Evolutionary conservation across 2,113 vertebrate genomes (phyloP), one percentile per base, ranked within the genome.

Genomic region (Aldabrachelys gigantea): DNA sequence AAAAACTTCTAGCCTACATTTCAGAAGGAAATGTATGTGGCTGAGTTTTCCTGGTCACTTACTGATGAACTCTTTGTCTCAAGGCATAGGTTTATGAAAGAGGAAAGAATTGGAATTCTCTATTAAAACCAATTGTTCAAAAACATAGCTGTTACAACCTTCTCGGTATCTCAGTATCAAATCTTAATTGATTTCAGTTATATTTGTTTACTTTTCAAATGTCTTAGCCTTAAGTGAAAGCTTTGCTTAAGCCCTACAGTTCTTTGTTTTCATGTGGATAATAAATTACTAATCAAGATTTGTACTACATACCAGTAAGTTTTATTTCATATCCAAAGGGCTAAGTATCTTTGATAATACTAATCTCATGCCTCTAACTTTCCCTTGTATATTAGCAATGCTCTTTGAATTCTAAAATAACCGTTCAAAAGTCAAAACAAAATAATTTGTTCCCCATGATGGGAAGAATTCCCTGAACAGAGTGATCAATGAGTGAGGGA

Each of bases 281-380:
- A n/a, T 88, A 94, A 92, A 50, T 76, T 44, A 89, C 24, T 80
- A 35, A 62, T 94, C 81, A 90, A 90, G 80, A 84, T 56, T 57
- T 57, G 56, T 27, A 27, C 56, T 57, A 57, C 25, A 12, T 57
- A 25, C 56, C 56, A 57, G 25, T 57, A 57, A 11, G 10, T 27
- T 91, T 75, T 94, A 75, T 94, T 93, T 85, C 89, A 87, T 69
- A 56, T 21, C 52, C 91, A 88, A 54, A 90, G 57, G 79, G 75
- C 49, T 92, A 82, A 90, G n/a, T 76, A 59, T 49, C 44, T 96
- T 90, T 89, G 31, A 17, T 83, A 88, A 6, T 24, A 62, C 35
- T 72, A 53, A 38, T 72, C 41, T 83, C 10, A 0, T 57, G 16
- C 21, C 8, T 93, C 49, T 65, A 35, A 10, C 8, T 91, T 89